phyloP scores from a whole-genome alignment of 1,140 invertebrate genomes.

The Manduca sexta region DNA sequence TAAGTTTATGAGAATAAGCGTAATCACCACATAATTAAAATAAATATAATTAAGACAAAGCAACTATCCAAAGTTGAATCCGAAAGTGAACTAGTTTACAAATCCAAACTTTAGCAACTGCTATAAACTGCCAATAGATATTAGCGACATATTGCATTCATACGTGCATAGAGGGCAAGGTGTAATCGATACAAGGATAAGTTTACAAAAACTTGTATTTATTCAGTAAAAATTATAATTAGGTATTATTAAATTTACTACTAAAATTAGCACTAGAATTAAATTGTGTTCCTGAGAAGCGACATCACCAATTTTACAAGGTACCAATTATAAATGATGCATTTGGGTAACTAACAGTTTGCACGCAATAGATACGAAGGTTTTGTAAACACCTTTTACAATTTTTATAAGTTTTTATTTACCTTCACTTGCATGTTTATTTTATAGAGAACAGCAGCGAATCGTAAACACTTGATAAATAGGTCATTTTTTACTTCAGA shows the following conservation, averaged over 20 bases:
- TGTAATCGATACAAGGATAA: constrained; percentile 43
- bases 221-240: constrained; percentile 53
- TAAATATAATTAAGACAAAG: neutral
- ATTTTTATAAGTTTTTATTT: constrained; percentile 32
- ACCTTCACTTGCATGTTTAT: constrained; percentile 16
- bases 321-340: constrained; percentile 19
- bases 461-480: constrained; percentile 24
- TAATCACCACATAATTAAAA: too few relatives aligned
- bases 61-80: neutral
- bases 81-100: too few relatives aligned
- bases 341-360: constrained; percentile 46
- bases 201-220: constrained; percentile 46
- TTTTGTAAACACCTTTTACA: constrained; percentile 26
- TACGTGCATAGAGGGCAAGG: constrained; percentile 31
- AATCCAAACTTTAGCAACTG: too few relatives aligned
- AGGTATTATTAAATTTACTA: constrained; percentile 41
- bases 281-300: constrained; percentile 27
- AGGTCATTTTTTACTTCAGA: constrained; percentile 30
- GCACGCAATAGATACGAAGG: constrained; percentile 28
- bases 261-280: constrained; percentile 37
- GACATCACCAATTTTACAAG: constrained; percentile 10
- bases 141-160: constrained; percentile 4
- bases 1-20: too few relatives aligned
- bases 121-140: too few relatives aligned
- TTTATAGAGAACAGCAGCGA: constrained; percentile 11